Conservation (phyloP, 1,140 invertebrate genomes). For the Trachelipus rathkii region DNA sequence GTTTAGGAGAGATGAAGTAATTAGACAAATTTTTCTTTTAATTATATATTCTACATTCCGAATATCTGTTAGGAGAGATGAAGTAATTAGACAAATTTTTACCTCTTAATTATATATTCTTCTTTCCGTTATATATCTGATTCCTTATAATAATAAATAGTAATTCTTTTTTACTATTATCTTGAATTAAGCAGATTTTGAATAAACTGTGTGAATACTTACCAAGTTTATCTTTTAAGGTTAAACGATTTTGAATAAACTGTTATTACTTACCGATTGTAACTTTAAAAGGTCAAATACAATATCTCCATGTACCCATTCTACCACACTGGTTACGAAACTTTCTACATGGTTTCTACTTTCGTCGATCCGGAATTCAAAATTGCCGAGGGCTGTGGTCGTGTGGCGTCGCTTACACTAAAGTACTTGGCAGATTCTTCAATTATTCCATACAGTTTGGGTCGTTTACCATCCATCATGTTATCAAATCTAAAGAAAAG, state of each 20-base stretch:
- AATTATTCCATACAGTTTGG: conserved; percentile 20
- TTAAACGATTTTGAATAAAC: too few species aligned
- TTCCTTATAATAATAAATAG: too few species aligned
- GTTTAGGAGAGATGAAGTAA: conserved; percentile 33
- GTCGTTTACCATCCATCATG: not conserved
- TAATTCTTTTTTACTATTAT: too few species aligned
- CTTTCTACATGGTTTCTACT: conserved; percentile 32
- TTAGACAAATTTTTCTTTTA: too few species aligned
- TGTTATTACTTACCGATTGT: too few species aligned
- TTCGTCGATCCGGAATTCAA: conserved; percentile 30
- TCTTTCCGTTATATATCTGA: too few species aligned
- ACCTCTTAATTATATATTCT: too few species aligned
- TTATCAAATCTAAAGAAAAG: not conserved
- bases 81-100: conserved; percentile 26
- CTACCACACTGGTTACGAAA: conserved; percentile 43
- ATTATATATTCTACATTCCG: not conserved
- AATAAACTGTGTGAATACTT: too few species aligned
- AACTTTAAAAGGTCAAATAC: not conserved
- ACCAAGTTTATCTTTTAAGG: too few species aligned
- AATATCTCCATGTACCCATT: conserved; percentile 24
- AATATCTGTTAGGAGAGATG: conserved; percentile 29
- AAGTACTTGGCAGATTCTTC: conserved; percentile 24
- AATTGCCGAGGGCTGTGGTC: conserved; percentile 37
- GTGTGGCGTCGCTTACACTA: conserved; percentile 29
- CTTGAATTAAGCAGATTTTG: too few species aligned